Evolutionary conservation across 2,797 vertebrate genomes (phyloP).

Genomic region (Anabas testudineus): DNA sequence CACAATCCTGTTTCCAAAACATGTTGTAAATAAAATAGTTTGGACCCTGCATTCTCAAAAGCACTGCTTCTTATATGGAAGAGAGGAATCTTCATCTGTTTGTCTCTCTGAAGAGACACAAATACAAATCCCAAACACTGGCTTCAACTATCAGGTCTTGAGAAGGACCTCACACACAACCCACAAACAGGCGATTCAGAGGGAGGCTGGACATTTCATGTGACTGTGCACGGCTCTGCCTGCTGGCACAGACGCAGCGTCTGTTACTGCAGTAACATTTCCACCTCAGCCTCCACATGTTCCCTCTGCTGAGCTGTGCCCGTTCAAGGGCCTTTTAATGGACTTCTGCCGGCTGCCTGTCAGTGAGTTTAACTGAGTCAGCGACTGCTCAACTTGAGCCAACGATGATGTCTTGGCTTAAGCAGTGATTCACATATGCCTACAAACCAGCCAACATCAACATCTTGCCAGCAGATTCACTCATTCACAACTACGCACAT

Average conservation of each 20-base stretch:
- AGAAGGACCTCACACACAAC: constrained; percentile 31
- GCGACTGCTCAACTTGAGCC: constrained; percentile 47
- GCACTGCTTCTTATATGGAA: constrained; percentile 29
- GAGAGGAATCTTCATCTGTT: constrained; percentile 51
- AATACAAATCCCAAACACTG: constrained; percentile 46
- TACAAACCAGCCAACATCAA: constrained; percentile 24
- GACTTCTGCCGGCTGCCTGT: constrained; percentile 57
- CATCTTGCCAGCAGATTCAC: constrained; percentile 37
- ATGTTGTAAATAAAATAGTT: constrained; percentile 32
- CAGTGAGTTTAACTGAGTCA: constrained; percentile 66
- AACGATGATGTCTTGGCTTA: constrained; percentile 24
- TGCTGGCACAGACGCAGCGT: constrained; percentile 15
- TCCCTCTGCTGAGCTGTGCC: constrained; percentile 52
- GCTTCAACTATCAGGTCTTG: constrained; percentile 52
- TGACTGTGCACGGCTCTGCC: constrained; percentile 38
- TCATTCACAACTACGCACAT: constrained; percentile 45
- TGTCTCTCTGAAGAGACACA: constrained; percentile 36
- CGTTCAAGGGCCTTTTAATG: constrained; percentile 68
- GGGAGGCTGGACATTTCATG: constrained; percentile 43
- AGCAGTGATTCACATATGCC: constrained; percentile 55
- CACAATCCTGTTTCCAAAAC: too few species aligned
- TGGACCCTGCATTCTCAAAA: constrained; percentile 33
- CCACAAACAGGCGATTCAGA: constrained; percentile 51
- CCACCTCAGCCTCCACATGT: constrained; percentile 48
- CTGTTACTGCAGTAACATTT: constrained; percentile 47